Evolutionary conservation across 2,113 vertebrate genomes (phyloP).

Genomic region (Galemys pyrenaicus): DNA sequence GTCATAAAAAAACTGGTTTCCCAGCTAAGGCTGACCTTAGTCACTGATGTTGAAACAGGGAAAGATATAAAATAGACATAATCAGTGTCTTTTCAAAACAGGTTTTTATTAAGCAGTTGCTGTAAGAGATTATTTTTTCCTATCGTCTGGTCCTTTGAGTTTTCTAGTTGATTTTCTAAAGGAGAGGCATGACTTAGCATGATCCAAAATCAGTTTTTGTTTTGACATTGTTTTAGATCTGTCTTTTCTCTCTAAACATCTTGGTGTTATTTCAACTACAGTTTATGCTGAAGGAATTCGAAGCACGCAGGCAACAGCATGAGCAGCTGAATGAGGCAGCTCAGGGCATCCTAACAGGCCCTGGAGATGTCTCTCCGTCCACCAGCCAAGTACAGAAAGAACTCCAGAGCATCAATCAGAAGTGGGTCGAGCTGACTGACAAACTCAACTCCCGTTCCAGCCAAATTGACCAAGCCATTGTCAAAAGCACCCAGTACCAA

Average conservation of each 20-base stretch:
- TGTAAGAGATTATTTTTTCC: background rate
- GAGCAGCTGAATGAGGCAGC: conserved; percentile 95
- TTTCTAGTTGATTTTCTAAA: conserved; percentile 67
- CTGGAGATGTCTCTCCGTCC: conserved; percentile 87
- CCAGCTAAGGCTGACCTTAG: background rate
- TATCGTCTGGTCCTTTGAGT: conserved; percentile 20
- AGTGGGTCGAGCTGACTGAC: conserved; percentile 92
- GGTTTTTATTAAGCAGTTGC: conserved; percentile 30
- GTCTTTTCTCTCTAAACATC: conserved; percentile 81
- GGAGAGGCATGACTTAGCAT: conserved; percentile 38
- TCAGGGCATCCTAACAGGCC: conserved; percentile 91
- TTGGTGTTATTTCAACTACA: conserved; percentile 84
- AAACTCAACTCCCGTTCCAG: conserved; percentile 91
- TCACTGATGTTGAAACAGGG: conserved; percentile 53
- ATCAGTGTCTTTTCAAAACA: conserved; percentile 37
- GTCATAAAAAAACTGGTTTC: background rate
- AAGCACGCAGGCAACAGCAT: conserved; percentile 93
- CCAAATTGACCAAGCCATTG: conserved; percentile 94
- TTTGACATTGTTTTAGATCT: conserved; percentile 81
- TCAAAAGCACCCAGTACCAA: conserved; percentile 94
- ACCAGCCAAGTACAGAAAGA: conserved; percentile 89
- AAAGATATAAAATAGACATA: conserved; percentile 37
- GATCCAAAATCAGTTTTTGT: conserved; percentile 78
- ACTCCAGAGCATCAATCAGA: conserved; percentile 90
- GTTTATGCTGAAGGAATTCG: conserved; percentile 99